Base-by-base conservation (phyloP, 1,140 invertebrate species). In the Scaptomyza graminum region DNA sequence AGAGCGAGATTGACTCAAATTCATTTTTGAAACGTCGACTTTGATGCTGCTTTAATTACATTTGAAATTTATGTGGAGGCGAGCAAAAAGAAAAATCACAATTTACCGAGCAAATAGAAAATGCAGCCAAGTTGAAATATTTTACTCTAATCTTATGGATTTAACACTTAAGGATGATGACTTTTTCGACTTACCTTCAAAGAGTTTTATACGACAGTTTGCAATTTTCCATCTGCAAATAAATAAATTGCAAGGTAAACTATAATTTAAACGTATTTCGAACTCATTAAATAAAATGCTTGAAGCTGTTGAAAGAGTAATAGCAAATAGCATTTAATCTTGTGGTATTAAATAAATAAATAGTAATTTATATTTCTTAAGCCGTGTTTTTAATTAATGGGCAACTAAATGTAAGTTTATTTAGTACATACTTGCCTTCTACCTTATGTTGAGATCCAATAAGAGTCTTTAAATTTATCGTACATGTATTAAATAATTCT, bases 21-120 rank as follows among this genome's bases (percentile, higher is more conserved):
- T 41, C 15, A 31, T 34, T 13, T 39, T 41, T 15, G 9, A 47
- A 41, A 56, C 60, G 31, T 71, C 31, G 31, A 71, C 47, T 76
- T 74, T 69, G 67, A 69, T 77, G 70, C 57, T 57, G 51, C 41
- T 56, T 74, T 83, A 83, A 82, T 83, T 82, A 83, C 79, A 83
- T 70, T 76, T 85, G 31, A 34, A 13, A 82, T 47, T 73, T 62
- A 12, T 34, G 31, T 34, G 6, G 25, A 31, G 25, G 22, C 31
- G 8, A 31, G 28, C 28, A 5, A 31, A 7, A 34, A 22, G 49
- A 9, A 4, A 68, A 7, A 31, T 31, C 28, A 31, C 28, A 31
- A 31, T 31, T 31, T 7, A 31, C 5, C 28, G 7, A 18, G 22
- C 9, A 55, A 59, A 66, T 66, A n/a, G 18, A 22, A 34, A 68